Conservation (phyloP, 2,888 invertebrate species). For the Empis livida region DNA sequence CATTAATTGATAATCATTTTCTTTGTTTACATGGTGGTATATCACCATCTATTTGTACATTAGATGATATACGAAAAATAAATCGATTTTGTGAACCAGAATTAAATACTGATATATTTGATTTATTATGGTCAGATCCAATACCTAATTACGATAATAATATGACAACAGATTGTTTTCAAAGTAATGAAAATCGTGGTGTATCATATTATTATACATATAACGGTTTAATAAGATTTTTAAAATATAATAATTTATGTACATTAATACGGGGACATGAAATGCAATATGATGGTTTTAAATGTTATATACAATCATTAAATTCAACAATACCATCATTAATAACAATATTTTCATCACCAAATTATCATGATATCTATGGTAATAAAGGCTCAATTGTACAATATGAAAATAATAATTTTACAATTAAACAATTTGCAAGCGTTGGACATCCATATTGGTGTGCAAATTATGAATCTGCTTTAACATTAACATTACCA, state of each 20-base stretch:
- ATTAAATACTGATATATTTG: constrained; percentile 95
- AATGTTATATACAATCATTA: not conserved
- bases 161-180: not conserved
- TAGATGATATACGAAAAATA: constrained; percentile 91
- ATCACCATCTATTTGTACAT: constrained; percentile 91
- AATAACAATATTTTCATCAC: not conserved
- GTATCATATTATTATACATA: not conserved
- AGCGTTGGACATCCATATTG: not conserved
- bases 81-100: constrained; percentile 98
- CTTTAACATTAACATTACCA: not conserved
- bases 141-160: constrained; percentile 58
- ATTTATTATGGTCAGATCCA: constrained; percentile 95
- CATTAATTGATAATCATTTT: constrained; percentile 98
- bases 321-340: not conserved
- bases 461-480: not conserved
- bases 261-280: not conserved
- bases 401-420: not conserved
- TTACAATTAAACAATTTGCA: not conserved
- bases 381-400: not conserved
- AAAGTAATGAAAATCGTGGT: not conserved
- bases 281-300: not conserved
- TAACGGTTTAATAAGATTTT: not conserved
- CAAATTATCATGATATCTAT: not conserved
- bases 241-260: not conserved
- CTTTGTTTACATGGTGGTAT: constrained; percentile 96